phyloP scores from a whole-genome alignment of 2,797 vertebrate genomes.

The Trachurus trachurus region DNA sequence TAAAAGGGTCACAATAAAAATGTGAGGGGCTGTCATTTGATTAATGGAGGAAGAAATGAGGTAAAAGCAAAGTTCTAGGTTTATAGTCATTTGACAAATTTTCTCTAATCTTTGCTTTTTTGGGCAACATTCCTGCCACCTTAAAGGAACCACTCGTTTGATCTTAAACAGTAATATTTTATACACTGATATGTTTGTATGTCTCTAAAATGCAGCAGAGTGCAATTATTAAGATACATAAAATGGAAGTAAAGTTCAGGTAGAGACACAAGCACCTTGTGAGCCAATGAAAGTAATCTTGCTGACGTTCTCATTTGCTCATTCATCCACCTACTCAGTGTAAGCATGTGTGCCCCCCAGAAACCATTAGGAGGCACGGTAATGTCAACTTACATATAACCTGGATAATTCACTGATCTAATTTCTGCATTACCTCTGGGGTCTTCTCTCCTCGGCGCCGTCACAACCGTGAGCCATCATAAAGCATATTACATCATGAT shows the following conservation, averaged over 20 bases:
- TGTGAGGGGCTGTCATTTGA: not conserved
- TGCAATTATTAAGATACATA: not conserved
- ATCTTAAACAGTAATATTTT: not conserved
- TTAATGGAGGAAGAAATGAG: not conserved
- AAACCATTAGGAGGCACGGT: conserved; percentile 21
- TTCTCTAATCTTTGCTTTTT: not conserved
- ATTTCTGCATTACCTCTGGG: conserved; percentile 24
- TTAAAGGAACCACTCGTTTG: not conserved
- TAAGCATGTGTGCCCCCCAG: conserved; percentile 25
- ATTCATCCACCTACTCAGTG: conserved; percentile 12
- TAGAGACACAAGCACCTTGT: not conserved
- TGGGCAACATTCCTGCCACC: not conserved
- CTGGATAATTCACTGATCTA: conserved; percentile 20
- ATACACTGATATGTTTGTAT: not conserved
- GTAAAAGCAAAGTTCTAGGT: not conserved
- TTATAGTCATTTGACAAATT: not conserved
- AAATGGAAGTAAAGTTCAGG: not conserved
- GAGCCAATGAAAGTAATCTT: not conserved
- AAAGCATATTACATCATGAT: not conserved
- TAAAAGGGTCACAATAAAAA: not conserved
- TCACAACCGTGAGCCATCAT: conserved; percentile 6
- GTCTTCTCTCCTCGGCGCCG: conserved; percentile 11
- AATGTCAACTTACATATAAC: conserved; percentile 20
- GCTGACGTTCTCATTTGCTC: conserved; percentile 18
- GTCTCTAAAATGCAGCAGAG: not conserved